These are phyloP conservation scores for Brassicogethes aeneus DNA, from an alignment of 2,888 invertebrate species.

Conservation along the genomic window DNA sequence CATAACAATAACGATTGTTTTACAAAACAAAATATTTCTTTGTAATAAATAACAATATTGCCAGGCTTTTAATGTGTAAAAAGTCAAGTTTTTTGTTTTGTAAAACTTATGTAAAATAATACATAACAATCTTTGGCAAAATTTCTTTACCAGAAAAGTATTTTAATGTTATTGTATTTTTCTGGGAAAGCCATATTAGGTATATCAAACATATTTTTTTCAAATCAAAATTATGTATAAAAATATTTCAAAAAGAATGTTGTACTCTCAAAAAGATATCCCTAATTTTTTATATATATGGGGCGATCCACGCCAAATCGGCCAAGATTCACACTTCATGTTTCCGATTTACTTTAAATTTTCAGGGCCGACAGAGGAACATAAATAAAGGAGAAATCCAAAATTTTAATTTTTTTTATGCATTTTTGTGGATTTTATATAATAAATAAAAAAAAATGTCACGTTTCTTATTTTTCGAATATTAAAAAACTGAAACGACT, in stretches of 20 bases:
- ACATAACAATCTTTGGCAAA: constrained; percentile 19
- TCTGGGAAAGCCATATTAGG: constrained; percentile 16
- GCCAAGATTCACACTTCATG: constrained; percentile 14
- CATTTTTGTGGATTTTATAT: too few species aligned
- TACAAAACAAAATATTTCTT: background rate
- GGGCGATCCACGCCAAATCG: too few species aligned
- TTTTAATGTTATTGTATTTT: constrained; percentile 6
- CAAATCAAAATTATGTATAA: constrained; percentile 22
- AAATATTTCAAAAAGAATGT: constrained; percentile 21
- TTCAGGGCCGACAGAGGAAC: too few species aligned
- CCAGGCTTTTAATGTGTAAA: too few species aligned
- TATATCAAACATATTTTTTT: constrained; percentile 18
- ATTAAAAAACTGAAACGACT: too few species aligned
- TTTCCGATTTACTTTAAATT: constrained; percentile 12
- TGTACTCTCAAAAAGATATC: constrained; percentile 19
- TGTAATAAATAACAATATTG: background rate
- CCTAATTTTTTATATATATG: constrained; percentile 11
- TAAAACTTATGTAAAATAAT: background rate
- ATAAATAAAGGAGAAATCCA: too few species aligned
- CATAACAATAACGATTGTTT: background rate
- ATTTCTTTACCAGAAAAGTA: constrained; percentile 12
- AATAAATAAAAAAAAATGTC: too few species aligned
- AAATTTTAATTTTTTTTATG: too few species aligned
- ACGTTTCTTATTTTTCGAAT: too few species aligned
- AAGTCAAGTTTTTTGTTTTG: background rate